These are phyloP conservation scores for Syrrhaptes paradoxus DNA, from an alignment of 2,113 vertebrate genomes.

Conservation along the genomic window DNA sequence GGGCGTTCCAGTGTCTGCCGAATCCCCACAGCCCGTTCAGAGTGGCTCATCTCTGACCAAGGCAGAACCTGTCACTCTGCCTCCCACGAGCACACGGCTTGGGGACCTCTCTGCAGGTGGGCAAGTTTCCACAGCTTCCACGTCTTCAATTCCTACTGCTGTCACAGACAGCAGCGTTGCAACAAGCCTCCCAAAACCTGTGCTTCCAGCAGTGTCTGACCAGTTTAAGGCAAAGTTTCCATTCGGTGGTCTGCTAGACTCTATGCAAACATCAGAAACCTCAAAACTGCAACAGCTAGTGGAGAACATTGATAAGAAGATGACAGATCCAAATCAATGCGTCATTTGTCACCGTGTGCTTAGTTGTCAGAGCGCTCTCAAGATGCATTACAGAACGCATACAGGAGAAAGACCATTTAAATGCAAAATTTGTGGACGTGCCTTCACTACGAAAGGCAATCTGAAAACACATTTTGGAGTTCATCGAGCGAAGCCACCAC, in stretches of 20 bases:
- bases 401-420: constrained; percentile 98
- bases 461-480: constrained; percentile 99
- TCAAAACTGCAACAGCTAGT: constrained; percentile 98
- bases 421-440: constrained; percentile 98
- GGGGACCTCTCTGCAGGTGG: constrained; percentile 81
- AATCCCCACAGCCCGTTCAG: constrained; percentile 83
- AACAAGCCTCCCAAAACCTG: constrained; percentile 81
- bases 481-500: constrained; percentile 95
- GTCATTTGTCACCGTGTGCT: constrained; percentile 97
- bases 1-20: constrained; percentile 72
- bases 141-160: constrained; percentile 63
- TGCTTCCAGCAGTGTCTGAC: constrained; percentile 88
- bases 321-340: constrained; percentile 98
- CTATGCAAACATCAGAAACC: constrained; percentile 99
- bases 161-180: constrained; percentile 77
- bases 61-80: constrained; percentile 83
- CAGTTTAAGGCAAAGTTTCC: constrained; percentile 97
- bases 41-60: constrained; percentile 80
- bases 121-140: constrained; percentile 78
- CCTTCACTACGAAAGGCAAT: constrained; percentile 99
- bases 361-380: constrained; percentile 98
- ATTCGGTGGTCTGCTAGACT: constrained; percentile 96
- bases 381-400: constrained; percentile 99
- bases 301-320: constrained; percentile 99
- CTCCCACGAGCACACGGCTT: constrained; percentile 73